Base-by-base conservation (phyloP, 30 jellyfish, hydroid and myxozoan genomes). In the Mastigias papua region DNA sequence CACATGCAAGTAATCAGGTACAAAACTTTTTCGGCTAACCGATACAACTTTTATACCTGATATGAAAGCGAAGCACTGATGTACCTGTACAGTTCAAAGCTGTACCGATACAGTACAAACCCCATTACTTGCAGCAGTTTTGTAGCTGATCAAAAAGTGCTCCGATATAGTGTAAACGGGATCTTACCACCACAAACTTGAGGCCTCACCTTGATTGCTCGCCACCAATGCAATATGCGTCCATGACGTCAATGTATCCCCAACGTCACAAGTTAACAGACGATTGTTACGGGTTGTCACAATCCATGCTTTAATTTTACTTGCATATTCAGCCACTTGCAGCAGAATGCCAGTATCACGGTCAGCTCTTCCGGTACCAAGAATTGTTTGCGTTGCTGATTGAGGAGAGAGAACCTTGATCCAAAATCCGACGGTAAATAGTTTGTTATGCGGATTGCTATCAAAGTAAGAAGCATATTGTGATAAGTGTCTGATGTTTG, bases 181-280 rank as follows among this genome's bases (percentile, higher is more conserved):
- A n/a, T n/a, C n/a, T n/a, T n/a, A n/a, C n/a, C n/a, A n/a, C n/a
- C n/a, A n/a, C n/a, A n/a, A n/a, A n/a, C n/a, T n/a, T n/a, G n/a
- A n/a, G n/a, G n/a, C n/a, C n/a, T n/a, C n/a, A n/a, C n/a, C n/a
- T n/a, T n/a, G n/a, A n/a, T n/a, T n/a, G n/a, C n/a, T n/a, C 13
- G 54, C 49, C 11, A 76, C 86, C 71, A 76, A 1, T 21, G 74
- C 86, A 50, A 76, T 27, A 76, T 76, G 86, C 7, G 76, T 33
- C 86, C 86, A 76, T 27, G 69, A 13, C 19, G 9, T 17, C 57
- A 76, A 8, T 6, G 61, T 22, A 50, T 76, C 62, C n/a, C 86
- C 86, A 42, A 76, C 61, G 33, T 2, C 10, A 15, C 4, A 48
- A 31, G 27, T 7, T 50, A 76, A 27, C 26, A 10, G 21, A 15